phyloP scores from a whole-genome alignment of 2,113 vertebrate genomes.

The Apaloderma vittatum region DNA sequence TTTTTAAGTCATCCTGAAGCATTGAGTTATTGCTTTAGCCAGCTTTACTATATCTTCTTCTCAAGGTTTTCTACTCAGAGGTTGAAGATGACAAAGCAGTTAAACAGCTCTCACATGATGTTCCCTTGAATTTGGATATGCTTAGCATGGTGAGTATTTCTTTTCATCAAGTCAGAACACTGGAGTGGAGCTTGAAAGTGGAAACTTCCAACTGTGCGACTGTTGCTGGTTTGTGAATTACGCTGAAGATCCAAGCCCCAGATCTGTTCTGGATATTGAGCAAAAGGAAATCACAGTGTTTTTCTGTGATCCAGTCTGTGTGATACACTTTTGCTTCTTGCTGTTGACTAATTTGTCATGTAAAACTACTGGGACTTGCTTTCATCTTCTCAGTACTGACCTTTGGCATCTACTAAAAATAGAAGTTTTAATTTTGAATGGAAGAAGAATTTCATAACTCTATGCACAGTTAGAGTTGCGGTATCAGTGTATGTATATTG shows the following conservation, averaged over 20 bases:
- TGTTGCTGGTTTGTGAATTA: background rate
- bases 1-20: background rate
- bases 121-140: constrained; percentile 84
- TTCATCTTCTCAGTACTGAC: background rate
- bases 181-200: background rate
- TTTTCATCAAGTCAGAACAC: background rate
- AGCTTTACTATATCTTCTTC: background rate
- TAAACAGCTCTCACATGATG: constrained; percentile 77
- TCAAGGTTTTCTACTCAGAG: constrained; percentile 92
- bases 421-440: background rate
- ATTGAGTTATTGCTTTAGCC: background rate
- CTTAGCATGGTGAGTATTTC: constrained; percentile 83
- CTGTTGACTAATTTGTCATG: background rate
- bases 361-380: background rate
- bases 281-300: background rate
- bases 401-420: background rate
- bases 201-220: background rate
- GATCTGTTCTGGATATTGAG: background rate
- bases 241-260: background rate
- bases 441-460: rapidly evolving
- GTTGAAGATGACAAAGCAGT: constrained; percentile 77
- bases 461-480: background rate
- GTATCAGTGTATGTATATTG: background rate
- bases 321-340: background rate
- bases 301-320: background rate